Evolutionary conservation across 1,140 invertebrate genomes (phyloP), one percentile per base, ranked within the genome.

Genomic region (Drosophila quadrilineata): DNA sequence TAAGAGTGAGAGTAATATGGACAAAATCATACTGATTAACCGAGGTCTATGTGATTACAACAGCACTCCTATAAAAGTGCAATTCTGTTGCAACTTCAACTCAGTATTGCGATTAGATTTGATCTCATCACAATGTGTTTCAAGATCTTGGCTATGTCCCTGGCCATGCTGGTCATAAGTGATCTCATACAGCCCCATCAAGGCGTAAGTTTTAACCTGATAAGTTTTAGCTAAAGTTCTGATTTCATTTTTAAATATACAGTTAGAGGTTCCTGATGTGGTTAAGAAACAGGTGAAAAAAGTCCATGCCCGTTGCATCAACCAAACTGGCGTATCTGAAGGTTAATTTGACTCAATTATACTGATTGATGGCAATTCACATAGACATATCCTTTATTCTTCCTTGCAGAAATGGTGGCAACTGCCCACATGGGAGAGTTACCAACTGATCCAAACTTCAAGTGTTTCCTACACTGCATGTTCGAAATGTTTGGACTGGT

Each of bases 401-500:
- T 28, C 0, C 5, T 40, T 38, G 6, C 29, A 84, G 74, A 67
- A 2, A 4, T 50, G 0, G 26, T 84, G 10, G 9, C 5, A 0
- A 5, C 57, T 10, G 46, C 62, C 0, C 29, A 74, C 8, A 63
- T 46, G 17, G 45, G 38, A 1, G 29, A 17, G 16, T 6, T 88
- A 21, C 79, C 82, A 2, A 40, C 49, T 0, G 70, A 87, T 56
- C 33, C 48, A 1, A n/a, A 12, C 8, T 52, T 87, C 3, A 71
- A 87, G 9, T 88, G 87, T 10, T 88, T 87, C 33, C 8, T 88
- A 0, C 75, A 88, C 38, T 88, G 87, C 63, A 60, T 88, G 65
- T 70, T 87, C 41, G 75, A 88, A 19, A 77, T 65, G 62, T 70
- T 88, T n/a, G 87, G 87, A 21, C 41, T 88, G 58, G 87, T 88